Evolutionary conservation across 2,888 invertebrate genomes (phyloP), one percentile per base, ranked within the genome.

Genomic region (Xylocampa areola): DNA sequence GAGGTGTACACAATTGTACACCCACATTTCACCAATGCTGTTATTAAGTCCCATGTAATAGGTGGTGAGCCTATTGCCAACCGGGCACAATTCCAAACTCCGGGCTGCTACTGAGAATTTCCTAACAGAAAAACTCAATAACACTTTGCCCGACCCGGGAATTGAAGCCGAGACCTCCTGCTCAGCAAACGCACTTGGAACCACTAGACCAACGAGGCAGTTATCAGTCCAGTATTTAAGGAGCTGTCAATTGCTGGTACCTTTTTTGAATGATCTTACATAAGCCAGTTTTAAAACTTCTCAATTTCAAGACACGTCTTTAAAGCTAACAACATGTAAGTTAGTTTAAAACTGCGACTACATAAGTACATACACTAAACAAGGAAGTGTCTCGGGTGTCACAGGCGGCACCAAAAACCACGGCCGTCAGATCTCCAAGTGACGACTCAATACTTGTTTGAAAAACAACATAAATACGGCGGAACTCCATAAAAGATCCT

Each of bases 401-500:
- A 66, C 55, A 69, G 11, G 33, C 54, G 19, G 48, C 13, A 35
- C 44, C 53, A 49, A 61, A n/a, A 55, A 49, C 65, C 65, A 32
- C 63, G 27, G 13, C 32, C 68, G 45, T 68, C 41, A 33, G 64
- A 64, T 64, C 64, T 68, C 63, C 49, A 63, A 68, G 65, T 58
- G 60, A 75, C 54, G 55, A 53, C 68, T 75, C 76, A 73, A 76
- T 75, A 59, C 68, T 53, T 60, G 59, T 70, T 58, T 47, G 50
- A 55, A 60, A 67, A 70, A 70, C 67, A 65, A 61, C 68, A 57
- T 72, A 68, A 69, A 69, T 75, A 76, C 77, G 39, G n/a, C 32
- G 44, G 71, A 76, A 75, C 55, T 70, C 61, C 74, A 76, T 75
- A 75, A 76, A 76, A 68, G 48, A 37, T 66, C 73, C 63, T 68